These are phyloP conservation scores for Campaea margaritaria DNA, from an alignment of 2,888 invertebrate species.

Conservation along the genomic window DNA sequence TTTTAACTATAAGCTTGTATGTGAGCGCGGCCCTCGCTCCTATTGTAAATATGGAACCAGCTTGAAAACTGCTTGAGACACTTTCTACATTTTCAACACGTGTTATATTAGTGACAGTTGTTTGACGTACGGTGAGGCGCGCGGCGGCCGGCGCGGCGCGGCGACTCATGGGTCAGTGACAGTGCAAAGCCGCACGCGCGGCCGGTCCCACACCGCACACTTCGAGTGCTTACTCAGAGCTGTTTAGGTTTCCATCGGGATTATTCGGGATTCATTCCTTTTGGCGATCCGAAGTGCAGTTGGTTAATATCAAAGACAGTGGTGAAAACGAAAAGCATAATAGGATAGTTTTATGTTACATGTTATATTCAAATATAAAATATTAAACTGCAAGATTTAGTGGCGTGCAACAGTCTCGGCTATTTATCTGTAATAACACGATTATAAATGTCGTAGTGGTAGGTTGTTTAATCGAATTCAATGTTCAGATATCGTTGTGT, in stretches of 20 bases:
- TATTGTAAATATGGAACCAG: conserved; percentile 73
- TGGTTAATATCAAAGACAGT: conserved; percentile 41
- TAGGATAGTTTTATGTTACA: conserved; percentile 38
- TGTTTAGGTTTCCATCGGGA: conserved; percentile 37
- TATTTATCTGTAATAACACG: conserved; percentile 26
- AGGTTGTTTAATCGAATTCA: conserved; percentile 35
- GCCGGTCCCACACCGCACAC: conserved; percentile 17
- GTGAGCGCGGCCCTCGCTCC: conserved; percentile 62
- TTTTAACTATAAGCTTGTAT: conserved; percentile 69
- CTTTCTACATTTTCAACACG: conserved; percentile 75
- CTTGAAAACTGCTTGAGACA: conserved; percentile 75
- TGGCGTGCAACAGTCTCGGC: conserved; percentile 46
- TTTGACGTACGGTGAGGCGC: conserved; percentile 45
- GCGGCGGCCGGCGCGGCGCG: conserved; percentile 23
- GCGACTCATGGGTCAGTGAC: conserved; percentile 3
- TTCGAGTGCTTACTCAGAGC: conserved; percentile 27
- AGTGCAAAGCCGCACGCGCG: conserved; percentile 16
- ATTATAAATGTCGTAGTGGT: conserved; percentile 39
- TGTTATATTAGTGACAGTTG: conserved; percentile 64
- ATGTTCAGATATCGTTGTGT: conserved; percentile 40
- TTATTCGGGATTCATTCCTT: conserved; percentile 32
- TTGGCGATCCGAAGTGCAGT: conserved; percentile 38
- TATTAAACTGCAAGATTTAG: conserved; percentile 34
- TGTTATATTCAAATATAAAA: conserved; percentile 33
- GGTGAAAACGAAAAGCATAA: conserved; percentile 39